Evolutionary conservation across 2,113 vertebrate genomes (phyloP).

Genomic region (Salminus brasiliensis): DNA sequence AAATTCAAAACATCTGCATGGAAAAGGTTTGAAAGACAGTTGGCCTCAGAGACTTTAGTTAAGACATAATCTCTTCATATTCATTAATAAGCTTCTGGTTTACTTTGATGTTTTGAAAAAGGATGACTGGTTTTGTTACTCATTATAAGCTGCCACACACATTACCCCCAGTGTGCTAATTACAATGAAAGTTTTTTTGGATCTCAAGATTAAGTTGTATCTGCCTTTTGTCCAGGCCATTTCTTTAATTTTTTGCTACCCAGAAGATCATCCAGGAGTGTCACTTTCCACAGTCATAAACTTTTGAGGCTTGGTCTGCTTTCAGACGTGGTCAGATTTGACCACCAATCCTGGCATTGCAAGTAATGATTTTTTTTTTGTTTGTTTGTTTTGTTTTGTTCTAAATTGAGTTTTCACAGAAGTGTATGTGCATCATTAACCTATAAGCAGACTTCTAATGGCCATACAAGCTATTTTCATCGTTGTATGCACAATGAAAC

Average conservation of each 20-base stretch:
- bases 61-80: slow-evolving; percentile 32
- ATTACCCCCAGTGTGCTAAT: background rate
- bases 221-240: background rate
- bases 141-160: background rate
- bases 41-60: background rate
- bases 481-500: too few relatives aligned
- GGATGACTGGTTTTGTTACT: background rate
- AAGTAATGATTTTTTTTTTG: too few relatives aligned
- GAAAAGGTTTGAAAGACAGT: background rate
- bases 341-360: too few relatives aligned
- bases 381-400: background rate
- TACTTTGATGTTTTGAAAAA: background rate
- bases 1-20: background rate
- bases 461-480: background rate
- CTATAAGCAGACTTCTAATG: background rate
- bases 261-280: background rate
- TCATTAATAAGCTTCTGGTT: slow-evolving; percentile 6
- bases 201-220: too few relatives aligned
- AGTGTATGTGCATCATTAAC: background rate
- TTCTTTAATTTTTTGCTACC: background rate
- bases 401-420: too few relatives aligned
- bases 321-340: too few relatives aligned
- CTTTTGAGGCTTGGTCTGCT: too few relatives aligned
- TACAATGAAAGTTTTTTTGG: background rate
- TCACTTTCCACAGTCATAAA: background rate